These are phyloP conservation scores for Acinonyx jubatus DNA, from an alignment of 2,113 vertebrate species.

Conservation along the genomic window DNA sequence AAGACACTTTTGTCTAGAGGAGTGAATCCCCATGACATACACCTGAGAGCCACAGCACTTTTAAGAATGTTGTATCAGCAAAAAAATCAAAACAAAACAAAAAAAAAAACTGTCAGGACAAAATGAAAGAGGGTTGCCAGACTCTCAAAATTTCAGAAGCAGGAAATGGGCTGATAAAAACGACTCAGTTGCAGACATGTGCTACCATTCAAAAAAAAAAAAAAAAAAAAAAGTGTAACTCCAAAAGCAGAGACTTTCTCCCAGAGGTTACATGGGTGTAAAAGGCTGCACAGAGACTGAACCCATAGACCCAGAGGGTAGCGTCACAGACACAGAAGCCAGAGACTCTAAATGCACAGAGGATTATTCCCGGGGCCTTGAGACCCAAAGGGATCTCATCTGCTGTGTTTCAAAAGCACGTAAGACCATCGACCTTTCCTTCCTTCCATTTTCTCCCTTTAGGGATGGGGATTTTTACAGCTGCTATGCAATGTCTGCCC, in stretches of 20 bases:
- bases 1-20: background rate
- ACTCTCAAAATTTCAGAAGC: background rate
- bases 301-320: too few species aligned
- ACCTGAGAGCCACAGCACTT: background rate
- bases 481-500: background rate
- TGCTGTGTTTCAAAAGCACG: background rate
- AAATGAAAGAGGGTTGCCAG: background rate
- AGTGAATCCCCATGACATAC: background rate
- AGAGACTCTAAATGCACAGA: background rate
- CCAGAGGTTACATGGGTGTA: background rate
- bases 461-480: background rate
- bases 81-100: background rate
- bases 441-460: background rate
- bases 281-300: background rate
- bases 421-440: background rate
- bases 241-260: background rate
- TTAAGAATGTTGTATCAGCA: background rate
- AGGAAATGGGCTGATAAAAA: background rate
- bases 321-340: background rate
- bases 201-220: background rate
- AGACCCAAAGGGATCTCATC: background rate
- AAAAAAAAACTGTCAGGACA: background rate
- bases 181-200: background rate
- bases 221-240: background rate
- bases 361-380: background rate